Evolutionary conservation across 2,888 invertebrate genomes (phyloP).

Genomic region (Ecliptopera silaceata): DNA sequence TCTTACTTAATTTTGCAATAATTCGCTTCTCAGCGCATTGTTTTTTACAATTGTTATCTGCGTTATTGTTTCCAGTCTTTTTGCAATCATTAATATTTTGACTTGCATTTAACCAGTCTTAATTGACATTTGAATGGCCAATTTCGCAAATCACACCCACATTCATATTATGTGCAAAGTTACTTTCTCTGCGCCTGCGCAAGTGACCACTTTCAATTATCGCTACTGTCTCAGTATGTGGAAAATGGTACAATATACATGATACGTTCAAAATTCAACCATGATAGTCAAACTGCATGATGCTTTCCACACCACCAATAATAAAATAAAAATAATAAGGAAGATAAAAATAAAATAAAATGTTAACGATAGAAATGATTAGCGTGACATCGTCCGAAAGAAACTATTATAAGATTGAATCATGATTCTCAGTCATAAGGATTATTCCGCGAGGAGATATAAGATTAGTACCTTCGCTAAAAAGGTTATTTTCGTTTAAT

Average conservation of each 20-base stretch:
- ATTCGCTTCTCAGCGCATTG: constrained; percentile 7
- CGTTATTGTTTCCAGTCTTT: constrained; percentile 8
- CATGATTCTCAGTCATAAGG: no score
- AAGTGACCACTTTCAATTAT: constrained; percentile 47
- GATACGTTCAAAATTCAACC: no score
- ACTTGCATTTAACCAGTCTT: constrained; percentile 43
- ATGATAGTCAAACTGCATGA: no score
- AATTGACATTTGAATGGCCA: constrained; percentile 54
- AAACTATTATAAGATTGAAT: no score
- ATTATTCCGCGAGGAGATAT: no score
- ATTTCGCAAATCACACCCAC: constrained; percentile 61
- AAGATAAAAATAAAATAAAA: no score
- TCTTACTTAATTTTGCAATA: constrained; percentile 5
- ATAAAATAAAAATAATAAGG: no score
- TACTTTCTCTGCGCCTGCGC: constrained; percentile 57
- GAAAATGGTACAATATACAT: not conserved
- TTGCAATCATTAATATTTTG: constrained; percentile 31
- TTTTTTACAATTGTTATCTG: constrained; percentile 13
- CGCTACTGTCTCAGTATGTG: not conserved
- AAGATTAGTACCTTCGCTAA: no score
- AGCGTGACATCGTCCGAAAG: no score
- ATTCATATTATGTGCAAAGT: constrained; percentile 58
- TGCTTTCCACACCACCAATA: no score
- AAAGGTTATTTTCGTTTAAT: no score
- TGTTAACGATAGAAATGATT: no score